Base-by-base conservation (phyloP, 2,797 vertebrate species). In the Fistularia commersonii region DNA sequence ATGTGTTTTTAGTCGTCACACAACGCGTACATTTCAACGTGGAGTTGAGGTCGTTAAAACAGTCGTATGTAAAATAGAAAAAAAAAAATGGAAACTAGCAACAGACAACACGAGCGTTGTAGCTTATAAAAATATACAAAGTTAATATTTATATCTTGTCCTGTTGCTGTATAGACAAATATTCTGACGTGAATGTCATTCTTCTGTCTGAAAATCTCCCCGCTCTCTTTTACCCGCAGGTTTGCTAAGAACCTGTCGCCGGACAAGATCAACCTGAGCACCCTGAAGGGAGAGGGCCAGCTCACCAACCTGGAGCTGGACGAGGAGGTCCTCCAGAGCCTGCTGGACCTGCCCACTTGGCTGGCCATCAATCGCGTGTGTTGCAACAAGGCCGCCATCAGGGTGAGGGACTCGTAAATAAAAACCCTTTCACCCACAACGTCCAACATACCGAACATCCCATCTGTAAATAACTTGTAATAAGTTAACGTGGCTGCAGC, bases 171-270 rank as follows among this genome's bases (percentile, higher is more conserved):
- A n/a, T n/a, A n/a, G n/a, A n/a, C n/a, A n/a, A n/a, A n/a, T n/a
- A n/a, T n/a, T n/a, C n/a, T n/a, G n/a, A n/a, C n/a, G n/a, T n/a
- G n/a, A n/a, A n/a, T n/a, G n/a, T n/a, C n/a, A n/a, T n/a, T n/a
- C 8, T n/a, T n/a, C 8, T 2, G 8, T 11, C 32, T n/a, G 11
- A 6, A 33, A 34, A 34, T 11, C n/a, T 47, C 7, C 34, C 32
- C 12, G 13, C 64, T 32, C 0, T 62, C 36, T 23, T 10, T 31
- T 48, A 52, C 41, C 36, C 1, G 1, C 31, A 98, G 96, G 84
- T 98, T 98, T 82, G 93, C 96, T 36, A 99, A 99, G 91, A 98
- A 99, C 82, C 93, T 99, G 72, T 98, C 97, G 3, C 97, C 97
- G 0, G 97, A 99, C 85, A 98, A 98, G 88, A 99, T 99, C 87